Base-by-base conservation (phyloP, 1,140 invertebrate genomes). In the Pectinophora gossypiella region DNA sequence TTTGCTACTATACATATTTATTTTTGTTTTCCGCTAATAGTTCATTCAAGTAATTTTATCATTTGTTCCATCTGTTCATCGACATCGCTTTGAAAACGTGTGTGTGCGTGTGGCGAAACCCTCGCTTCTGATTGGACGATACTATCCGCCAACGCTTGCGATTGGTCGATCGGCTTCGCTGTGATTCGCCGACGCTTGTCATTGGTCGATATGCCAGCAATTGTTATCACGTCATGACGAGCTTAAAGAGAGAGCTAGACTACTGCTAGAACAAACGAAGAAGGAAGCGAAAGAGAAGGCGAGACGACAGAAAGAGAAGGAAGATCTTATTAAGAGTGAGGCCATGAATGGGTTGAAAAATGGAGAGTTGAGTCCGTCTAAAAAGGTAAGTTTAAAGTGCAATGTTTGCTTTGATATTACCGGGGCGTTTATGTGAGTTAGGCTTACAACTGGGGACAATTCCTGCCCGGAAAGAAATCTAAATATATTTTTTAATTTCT, bases 181-280 rank as follows among this genome's bases (percentile, higher is more conserved):
- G 53, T 35, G 47, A 56, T 48, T 51, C 56, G 50, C 19, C 45
- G 47, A n/a, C n/a, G n/a, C n/a, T 27, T 40, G n/a, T n/a, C n/a
- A n/a, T n/a, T n/a, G n/a, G n/a, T n/a, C n/a, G n/a, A n/a, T n/a
- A 48, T n/a, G n/a, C n/a, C 84, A 94, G 92, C 91, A 93, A 82
- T 87, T 94, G 68, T 80, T 95, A 69, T 93, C 92, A 64, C 91
- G 95, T 32, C 94, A 96, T 79, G 94, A 95, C 63, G 94, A 95
- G 88, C 89, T 98, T 64, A 94, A 95, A 82, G 96, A 98, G 90
- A 90, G 95, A 88, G 97, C 97, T 48, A 93, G 95, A 77, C 91
- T 95, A 78, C 90, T 99, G 82, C 90, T 98, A 63, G 96, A 98
- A 81, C 95, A 96, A 68, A 93, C 95, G 10, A 92, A 94, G 84